phyloP scores from a whole-genome alignment of 2,888 invertebrate genomes.

The Drosophila formosana region DNA sequence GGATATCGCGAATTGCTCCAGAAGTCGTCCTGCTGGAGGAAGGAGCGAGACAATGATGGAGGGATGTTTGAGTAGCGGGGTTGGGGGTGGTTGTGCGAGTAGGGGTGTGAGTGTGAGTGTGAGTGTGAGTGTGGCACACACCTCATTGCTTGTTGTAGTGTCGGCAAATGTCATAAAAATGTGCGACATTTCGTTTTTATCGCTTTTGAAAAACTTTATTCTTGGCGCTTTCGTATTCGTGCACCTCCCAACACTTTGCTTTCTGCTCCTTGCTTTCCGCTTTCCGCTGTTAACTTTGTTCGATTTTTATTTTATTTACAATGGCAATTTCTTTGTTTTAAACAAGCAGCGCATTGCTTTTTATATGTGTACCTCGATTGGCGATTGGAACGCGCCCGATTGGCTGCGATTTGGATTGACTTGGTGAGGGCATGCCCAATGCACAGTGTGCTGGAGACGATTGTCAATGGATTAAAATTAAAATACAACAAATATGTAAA shows the following conservation, averaged over 20 bases:
- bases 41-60: slow-evolving; percentile 7
- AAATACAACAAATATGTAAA: neutral
- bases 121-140: slow-evolving; percentile 17
- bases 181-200: slow-evolving; percentile 86
- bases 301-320: slow-evolving; percentile 73
- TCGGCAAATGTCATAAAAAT: slow-evolving; percentile 85
- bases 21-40: neutral
- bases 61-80: neutral
- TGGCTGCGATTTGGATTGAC: slow-evolving; percentile 70
- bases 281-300: slow-evolving; percentile 24
- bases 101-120: neutral
- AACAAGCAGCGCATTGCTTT: slow-evolving; percentile 81
- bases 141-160: slow-evolving; percentile 51
- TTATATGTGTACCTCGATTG: slow-evolving; percentile 76
- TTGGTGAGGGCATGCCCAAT: slow-evolving; percentile 1
- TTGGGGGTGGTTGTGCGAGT: neutral
- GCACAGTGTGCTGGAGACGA: slow-evolving; percentile 28
- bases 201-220: slow-evolving; percentile 85
- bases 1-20: slow-evolving; percentile 22
- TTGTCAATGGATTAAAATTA: neutral
- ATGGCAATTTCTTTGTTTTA: slow-evolving; percentile 81
- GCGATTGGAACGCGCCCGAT: slow-evolving; percentile 76
- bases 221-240: slow-evolving; percentile 60
- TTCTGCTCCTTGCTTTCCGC: slow-evolving; percentile 28
- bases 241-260: slow-evolving; percentile 40